Evolutionary conservation across 2,888 invertebrate species (phyloP).

Genomic region (Podotricha telesiphe): DNA sequence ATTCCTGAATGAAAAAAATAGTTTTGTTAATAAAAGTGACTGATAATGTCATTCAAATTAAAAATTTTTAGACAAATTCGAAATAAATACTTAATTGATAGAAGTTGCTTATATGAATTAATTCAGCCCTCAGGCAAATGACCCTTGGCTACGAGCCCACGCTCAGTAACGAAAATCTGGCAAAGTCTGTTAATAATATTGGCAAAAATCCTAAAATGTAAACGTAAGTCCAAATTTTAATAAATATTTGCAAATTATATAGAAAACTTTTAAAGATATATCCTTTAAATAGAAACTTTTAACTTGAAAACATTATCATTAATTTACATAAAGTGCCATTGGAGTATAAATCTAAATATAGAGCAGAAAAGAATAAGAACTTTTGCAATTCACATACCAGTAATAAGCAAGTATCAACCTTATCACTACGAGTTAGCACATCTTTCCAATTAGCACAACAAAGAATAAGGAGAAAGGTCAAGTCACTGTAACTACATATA

Average conservation of each 20-base stretch:
- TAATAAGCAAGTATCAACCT: constrained; percentile 33
- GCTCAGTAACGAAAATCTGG: constrained; percentile 42
- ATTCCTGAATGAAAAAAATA: background rate
- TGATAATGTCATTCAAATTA: background rate
- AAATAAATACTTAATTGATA: background rate
- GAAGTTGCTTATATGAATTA: constrained; percentile 26
- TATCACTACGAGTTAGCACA: constrained; percentile 12
- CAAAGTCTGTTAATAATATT: constrained; percentile 40
- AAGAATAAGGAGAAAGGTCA: constrained; percentile 34
- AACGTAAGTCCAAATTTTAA: constrained; percentile 14
- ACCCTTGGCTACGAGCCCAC: constrained; percentile 43
- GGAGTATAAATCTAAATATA: constrained; percentile 32
- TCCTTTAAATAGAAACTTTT: background rate
- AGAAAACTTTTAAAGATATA: background rate
- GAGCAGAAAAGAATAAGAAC: constrained; percentile 17
- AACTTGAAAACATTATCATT: constrained; percentile 12
- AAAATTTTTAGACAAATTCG: background rate
- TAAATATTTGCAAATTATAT: constrained; percentile 3
- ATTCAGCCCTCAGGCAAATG: constrained; percentile 41
- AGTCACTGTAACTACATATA: constrained; percentile 23
- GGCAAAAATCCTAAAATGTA: constrained; percentile 39
- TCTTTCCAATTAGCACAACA: constrained; percentile 20
- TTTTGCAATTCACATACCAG: constrained; percentile 28
- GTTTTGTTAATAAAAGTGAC: background rate
- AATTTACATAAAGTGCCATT: constrained; percentile 30